Conservation (phyloP, 2,888 invertebrate genomes). For the Drosophila kambysellisi region DNA sequence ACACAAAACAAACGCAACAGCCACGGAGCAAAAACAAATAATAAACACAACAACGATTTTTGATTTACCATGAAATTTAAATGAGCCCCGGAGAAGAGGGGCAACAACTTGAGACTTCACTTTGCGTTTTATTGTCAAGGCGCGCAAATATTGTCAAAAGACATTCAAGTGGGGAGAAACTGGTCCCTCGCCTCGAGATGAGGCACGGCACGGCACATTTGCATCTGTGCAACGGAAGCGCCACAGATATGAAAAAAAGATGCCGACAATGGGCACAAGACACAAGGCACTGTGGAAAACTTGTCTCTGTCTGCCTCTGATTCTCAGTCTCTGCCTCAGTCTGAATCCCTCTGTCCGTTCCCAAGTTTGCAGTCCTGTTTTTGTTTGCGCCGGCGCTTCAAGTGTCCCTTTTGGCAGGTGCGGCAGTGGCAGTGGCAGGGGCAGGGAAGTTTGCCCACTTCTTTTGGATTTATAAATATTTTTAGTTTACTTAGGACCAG, state of each 20-base stretch:
- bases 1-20: conserved; percentile 16
- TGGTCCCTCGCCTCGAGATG: conserved; percentile 2
- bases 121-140: conserved; percentile 79
- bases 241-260: conserved; percentile 73
- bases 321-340: background rate
- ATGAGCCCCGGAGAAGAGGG: conserved; percentile 57
- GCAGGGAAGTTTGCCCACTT: conserved; percentile 51
- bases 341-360: conserved; percentile 4
- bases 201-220: conserved; percentile 53
- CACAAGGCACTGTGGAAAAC: conserved; percentile 30
- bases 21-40: conserved; percentile 62
- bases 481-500: conserved; percentile 70
- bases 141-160: conserved; percentile 81
- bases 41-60: conserved; percentile 76
- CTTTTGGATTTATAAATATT: conserved; percentile 77
- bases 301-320: conserved; percentile 26
- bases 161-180: conserved; percentile 44
- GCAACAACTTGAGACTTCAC: conserved; percentile 56
- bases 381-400: conserved; percentile 79
- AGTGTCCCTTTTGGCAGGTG: conserved; percentile 67
- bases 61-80: conserved; percentile 80
- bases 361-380: conserved; percentile 51
- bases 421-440: conserved; percentile 14
- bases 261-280: conserved; percentile 62
- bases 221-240: conserved; percentile 79